Percentiles rank a stretch among this genome's conserved stretches.
These are phyloP conservation scores for Scolopax bukidnonensis DNA, from an alignment of 2,797 vertebrate species.

Conservation along the genomic window DNA sequence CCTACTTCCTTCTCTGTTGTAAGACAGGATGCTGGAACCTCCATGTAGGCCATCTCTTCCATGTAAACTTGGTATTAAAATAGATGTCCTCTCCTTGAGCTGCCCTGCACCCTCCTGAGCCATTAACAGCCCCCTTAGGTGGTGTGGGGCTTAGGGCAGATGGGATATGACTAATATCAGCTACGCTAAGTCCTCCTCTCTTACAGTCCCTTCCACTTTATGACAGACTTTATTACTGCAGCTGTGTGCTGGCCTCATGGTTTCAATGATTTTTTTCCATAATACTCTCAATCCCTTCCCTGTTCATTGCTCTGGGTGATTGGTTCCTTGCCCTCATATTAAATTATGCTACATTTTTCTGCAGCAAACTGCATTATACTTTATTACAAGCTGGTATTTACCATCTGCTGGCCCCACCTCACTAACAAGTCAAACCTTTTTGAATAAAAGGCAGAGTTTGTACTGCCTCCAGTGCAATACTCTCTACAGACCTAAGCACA, in stretches of 20 bases:
- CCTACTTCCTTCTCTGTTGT: not conserved
- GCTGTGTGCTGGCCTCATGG: conserved; percentile 47
- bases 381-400: conserved; percentile 45
- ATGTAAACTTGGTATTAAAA: not conserved
- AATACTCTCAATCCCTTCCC: conserved; percentile 49
- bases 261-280: conserved; percentile 63
- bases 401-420: conserved; percentile 78
- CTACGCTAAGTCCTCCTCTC: conserved; percentile 9
- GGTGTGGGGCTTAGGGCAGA: conserved; percentile 6
- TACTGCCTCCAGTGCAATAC: conserved; percentile 20
- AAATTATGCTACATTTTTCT: conserved; percentile 65
- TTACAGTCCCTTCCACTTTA: conserved; percentile 7
- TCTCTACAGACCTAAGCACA: not conserved
- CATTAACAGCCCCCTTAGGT: not conserved
- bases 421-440: conserved; percentile 71
- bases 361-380: conserved; percentile 70
- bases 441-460: conserved; percentile 72
- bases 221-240: conserved; percentile 55
- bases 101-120: not conserved
- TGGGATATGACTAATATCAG: conserved; percentile 19
- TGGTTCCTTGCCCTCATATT: conserved; percentile 54
- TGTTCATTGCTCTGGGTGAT: conserved; percentile 46
- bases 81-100: not conserved
- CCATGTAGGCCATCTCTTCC: not conserved
- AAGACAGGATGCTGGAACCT: not conserved